These are phyloP conservation scores for Coendou prehensilis DNA, from an alignment of 2,797 vertebrate genomes.

Conservation along the genomic window DNA sequence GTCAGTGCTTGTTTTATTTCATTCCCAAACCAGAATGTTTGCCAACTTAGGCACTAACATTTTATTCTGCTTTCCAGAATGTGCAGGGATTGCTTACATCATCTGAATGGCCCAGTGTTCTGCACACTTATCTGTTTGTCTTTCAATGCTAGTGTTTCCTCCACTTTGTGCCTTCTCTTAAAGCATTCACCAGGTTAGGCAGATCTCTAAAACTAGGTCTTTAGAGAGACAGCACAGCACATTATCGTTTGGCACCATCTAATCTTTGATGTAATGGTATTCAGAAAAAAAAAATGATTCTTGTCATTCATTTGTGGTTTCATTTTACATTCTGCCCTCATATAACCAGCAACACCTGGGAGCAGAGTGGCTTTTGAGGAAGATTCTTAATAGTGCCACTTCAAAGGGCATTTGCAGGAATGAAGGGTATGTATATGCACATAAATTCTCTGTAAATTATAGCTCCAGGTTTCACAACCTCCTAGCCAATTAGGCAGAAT, in stretches of 20 bases:
- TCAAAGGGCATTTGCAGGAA: conserved; percentile 64
- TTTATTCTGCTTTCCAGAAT: conserved; percentile 38
- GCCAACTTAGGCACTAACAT: conserved; percentile 20
- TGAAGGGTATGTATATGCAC: not conserved
- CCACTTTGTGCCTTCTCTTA: not conserved
- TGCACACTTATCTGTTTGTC: not conserved
- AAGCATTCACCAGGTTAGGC: not conserved
- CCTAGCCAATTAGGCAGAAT: conserved; percentile 36
- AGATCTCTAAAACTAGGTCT: conserved; percentile 43
- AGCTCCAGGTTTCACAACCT: conserved; percentile 47
- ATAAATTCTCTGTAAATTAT: conserved; percentile 53
- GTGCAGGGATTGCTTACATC: not conserved
- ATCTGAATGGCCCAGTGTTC: not conserved
- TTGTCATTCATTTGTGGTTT: conserved; percentile 75
- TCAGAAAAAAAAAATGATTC: conserved; percentile 70
- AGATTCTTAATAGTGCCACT: conserved; percentile 56
- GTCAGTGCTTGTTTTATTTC: not conserved
- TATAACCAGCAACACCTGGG: conserved; percentile 60
- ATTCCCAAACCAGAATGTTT: conserved; percentile 40
- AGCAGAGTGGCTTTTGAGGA: conserved; percentile 60
- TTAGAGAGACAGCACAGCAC: conserved; percentile 2
- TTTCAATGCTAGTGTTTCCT: not conserved
- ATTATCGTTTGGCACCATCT: conserved; percentile 66
- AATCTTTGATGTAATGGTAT: conserved; percentile 70
- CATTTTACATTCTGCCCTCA: conserved; percentile 58